phyloP scores from a whole-genome alignment of 2,888 invertebrate species.

The Ecdyonurus torrentis region DNA sequence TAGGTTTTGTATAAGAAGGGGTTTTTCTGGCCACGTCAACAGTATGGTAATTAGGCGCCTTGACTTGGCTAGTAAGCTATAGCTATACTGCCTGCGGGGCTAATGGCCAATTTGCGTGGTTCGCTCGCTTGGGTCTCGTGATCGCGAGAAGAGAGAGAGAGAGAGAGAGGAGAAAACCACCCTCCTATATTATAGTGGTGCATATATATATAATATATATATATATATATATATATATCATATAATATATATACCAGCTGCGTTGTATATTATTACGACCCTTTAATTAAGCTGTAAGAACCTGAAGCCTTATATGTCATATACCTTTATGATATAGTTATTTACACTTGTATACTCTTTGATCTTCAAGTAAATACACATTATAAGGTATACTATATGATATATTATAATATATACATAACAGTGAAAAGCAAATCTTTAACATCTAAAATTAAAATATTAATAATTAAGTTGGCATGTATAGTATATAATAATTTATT shows the following conservation, averaged over 20 bases:
- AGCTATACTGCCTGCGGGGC: not conserved
- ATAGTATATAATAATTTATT: too few relatives aligned
- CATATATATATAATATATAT: not conserved
- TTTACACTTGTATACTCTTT: not conserved
- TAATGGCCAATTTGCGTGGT: constrained; percentile 3
- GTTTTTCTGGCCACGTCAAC: too few relatives aligned
- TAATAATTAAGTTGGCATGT: not conserved
- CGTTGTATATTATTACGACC: not conserved
- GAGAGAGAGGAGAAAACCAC: too few relatives aligned
- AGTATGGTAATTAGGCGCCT: constrained; percentile 4
- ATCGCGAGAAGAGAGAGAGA: not conserved
- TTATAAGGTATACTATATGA: not conserved
- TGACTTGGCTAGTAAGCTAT: not conserved
- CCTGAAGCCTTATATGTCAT: not conserved
- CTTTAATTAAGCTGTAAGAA: not conserved
- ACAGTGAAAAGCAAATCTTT: not conserved
- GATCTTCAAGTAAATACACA: not conserved
- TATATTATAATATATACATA: not conserved
- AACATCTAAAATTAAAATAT: not conserved
- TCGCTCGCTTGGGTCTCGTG: not conserved
- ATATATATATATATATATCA: too few relatives aligned
- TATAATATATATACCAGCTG: not conserved
- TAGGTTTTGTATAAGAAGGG: too few relatives aligned
- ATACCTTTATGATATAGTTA: not conserved
- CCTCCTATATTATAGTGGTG: too few relatives aligned